A percentile compares a stretch with the other conserved stretches of the same genome.
phyloP scores from a whole-genome alignment of 2,888 invertebrate genomes.

The Odontocerum albicorne region DNA sequence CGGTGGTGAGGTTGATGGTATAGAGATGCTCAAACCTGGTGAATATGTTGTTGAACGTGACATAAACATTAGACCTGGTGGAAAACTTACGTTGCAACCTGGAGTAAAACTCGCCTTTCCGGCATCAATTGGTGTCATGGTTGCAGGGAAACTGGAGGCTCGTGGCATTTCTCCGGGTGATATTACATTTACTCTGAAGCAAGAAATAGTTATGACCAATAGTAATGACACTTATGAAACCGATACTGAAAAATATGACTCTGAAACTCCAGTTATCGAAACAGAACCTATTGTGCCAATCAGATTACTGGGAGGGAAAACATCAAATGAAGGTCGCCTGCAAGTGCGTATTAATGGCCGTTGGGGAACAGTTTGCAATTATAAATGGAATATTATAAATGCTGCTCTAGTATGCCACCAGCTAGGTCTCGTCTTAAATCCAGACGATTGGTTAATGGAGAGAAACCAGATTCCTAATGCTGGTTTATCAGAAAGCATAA shows the following conservation, averaged over 20 bases:
- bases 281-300: constrained; percentile 69
- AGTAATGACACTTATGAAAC: constrained; percentile 65
- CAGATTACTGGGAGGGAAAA: constrained; percentile 78
- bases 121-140: constrained; percentile 93
- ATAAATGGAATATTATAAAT: constrained; percentile 90
- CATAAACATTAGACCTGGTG: constrained; percentile 93
- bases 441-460: constrained; percentile 87
- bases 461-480: constrained; percentile 79
- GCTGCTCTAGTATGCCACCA: constrained; percentile 96
- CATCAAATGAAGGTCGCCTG: constrained; percentile 82
- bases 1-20: constrained; percentile 93
- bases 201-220: constrained; percentile 67
- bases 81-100: constrained; percentile 82
- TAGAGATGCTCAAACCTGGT: constrained; percentile 77
- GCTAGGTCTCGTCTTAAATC: constrained; percentile 88
- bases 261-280: constrained; percentile 60
- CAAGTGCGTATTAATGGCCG: constrained; percentile 81
- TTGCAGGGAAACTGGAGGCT: constrained; percentile 88
- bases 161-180: constrained; percentile 77
- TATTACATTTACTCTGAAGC: constrained; percentile 77
- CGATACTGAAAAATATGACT: constrained; percentile 58
- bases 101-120: constrained; percentile 90
- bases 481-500: constrained; percentile 73
- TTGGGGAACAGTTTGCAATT: constrained; percentile 98
- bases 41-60: constrained; percentile 92